Evolutionary conservation across 2,113 vertebrate genomes (phyloP), one percentile per base, ranked within the genome.

Genomic region (Ammodytes dubius): DNA sequence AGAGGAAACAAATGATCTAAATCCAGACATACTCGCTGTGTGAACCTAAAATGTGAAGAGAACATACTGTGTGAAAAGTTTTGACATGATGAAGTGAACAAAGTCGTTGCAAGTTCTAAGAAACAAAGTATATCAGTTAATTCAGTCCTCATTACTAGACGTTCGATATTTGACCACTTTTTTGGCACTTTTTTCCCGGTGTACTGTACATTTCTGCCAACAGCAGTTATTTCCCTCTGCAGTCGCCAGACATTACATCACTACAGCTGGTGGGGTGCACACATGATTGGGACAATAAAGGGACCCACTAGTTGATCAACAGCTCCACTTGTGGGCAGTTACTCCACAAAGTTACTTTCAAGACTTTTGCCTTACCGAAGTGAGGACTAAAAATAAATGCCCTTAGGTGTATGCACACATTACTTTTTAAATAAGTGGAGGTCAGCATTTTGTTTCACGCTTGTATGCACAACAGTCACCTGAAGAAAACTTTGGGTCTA

Each of bases 391-490:
- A n/a, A 15, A 42, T 27, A 45, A 59, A 67, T 5, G 9, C 17
- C 49, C 37, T 56, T 6, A n/a, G 42, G 0, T 56, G 40, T 14
- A 65, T 19, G 5, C 27, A 45, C 17, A 15, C 10, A 40, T 42
- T 46, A 64, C 50, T 60, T 70, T 27, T 68, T 42, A 73, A 79
- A 57, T 45, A 77, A 40, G 3, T 70, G 13, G 56, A 69, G 81
- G 76, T 76, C 70, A 27, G 64, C 65, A 47, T 7, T 43, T 49
- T 54, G 70, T 79, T 79, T 83, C 79, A 89, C 60, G 70, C 77
- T 75, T 71, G 63, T 70, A 37, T 85, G 88, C 84, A 87, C 86
- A 81, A 12, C 67, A 37, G 81, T 79, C 81, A 86, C 79, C 74
- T 69, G 73, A 77, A 35, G 63, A 77, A 66, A 83, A 68, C 43